These are phyloP conservation scores for Rhagophthalmus giganteus DNA, from an alignment of 2,888 invertebrate genomes.

Conservation along the genomic window DNA sequence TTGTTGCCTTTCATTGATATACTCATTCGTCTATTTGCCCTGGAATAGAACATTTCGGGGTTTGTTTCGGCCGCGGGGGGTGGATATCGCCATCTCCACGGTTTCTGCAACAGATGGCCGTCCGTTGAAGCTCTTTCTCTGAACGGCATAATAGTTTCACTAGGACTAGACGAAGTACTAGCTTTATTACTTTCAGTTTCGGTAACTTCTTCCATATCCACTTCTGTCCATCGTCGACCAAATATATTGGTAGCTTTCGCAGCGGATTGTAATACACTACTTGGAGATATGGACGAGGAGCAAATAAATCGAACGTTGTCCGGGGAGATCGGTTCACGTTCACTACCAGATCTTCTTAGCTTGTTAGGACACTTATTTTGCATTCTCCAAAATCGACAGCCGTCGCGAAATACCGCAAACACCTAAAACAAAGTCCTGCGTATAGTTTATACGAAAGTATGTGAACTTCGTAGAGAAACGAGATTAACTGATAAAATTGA, in stretches of 20 bases:
- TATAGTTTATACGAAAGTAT: neutral
- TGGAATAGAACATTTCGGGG: conserved; percentile 49
- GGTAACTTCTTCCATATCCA: conserved; percentile 64
- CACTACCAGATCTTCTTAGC: conserved; percentile 63
- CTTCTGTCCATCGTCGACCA: conserved; percentile 67
- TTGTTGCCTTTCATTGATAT: conserved; percentile 74
- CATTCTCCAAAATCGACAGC: conserved; percentile 74
- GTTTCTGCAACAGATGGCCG: conserved; percentile 63
- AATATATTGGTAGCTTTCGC: conserved; percentile 41
- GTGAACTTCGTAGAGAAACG: no score
- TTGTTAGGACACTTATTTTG: conserved; percentile 68
- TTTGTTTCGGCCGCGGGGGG: conserved; percentile 52
- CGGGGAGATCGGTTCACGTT: conserved; percentile 60
- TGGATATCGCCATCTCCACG: conserved; percentile 63
- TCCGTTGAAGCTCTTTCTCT: conserved; percentile 77
- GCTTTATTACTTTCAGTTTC: conserved; percentile 53
- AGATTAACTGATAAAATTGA: no score
- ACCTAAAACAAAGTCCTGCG: conserved; percentile 60
- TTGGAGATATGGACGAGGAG: conserved; percentile 49
- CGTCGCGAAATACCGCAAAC: conserved; percentile 74
- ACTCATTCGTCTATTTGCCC: conserved; percentile 72
- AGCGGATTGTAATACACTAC: conserved; percentile 44
- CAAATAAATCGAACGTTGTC: conserved; percentile 57
- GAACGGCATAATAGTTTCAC: conserved; percentile 60
- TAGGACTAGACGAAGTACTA: conserved; percentile 47